Conservation (phyloP, 2,113 vertebrate species). For the Syngnathus typhle region DNA sequence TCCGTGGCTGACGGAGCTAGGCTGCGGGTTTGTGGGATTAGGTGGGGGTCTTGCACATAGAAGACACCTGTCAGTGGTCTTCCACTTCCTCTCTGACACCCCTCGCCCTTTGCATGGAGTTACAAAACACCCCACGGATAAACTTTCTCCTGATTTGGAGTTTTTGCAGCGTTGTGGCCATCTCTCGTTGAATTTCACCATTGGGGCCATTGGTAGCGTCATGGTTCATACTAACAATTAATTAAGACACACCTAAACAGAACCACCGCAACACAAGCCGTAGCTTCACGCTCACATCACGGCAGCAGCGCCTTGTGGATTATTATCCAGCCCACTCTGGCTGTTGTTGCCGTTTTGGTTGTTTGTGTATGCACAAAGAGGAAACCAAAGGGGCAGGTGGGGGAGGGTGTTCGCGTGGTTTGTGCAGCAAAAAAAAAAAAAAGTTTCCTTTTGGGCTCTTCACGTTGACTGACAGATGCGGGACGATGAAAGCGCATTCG, state of each 20-base stretch:
- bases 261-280: background rate
- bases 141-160: background rate
- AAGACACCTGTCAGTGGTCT: slow-evolving; percentile 60
- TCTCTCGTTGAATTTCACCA: background rate
- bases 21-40: slow-evolving; percentile 47
- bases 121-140: slow-evolving; percentile 42
- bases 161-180: background rate
- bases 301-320: slow-evolving; percentile 19
- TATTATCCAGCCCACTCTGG: slow-evolving; percentile 40
- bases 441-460: slow-evolving; percentile 59
- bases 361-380: slow-evolving; percentile 21
- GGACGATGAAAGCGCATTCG: slow-evolving; percentile 59
- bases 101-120: slow-evolving; percentile 28
- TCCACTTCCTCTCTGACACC: slow-evolving; percentile 39
- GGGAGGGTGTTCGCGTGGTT: background rate
- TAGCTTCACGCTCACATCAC: background rate
- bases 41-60: slow-evolving; percentile 47
- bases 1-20: slow-evolving; percentile 47
- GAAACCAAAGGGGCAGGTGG: slow-evolving; percentile 19
- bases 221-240: background rate
- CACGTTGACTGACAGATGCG: slow-evolving; percentile 51
- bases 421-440: slow-evolving; percentile 16
- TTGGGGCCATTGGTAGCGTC: background rate
- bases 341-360: slow-evolving; percentile 37
- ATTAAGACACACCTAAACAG: background rate